Percentiles rank a stretch among this genome's conserved stretches.
Conservation (phyloP, 2,113 vertebrate genomes). For the Heloderma charlesbogerti region DNA sequence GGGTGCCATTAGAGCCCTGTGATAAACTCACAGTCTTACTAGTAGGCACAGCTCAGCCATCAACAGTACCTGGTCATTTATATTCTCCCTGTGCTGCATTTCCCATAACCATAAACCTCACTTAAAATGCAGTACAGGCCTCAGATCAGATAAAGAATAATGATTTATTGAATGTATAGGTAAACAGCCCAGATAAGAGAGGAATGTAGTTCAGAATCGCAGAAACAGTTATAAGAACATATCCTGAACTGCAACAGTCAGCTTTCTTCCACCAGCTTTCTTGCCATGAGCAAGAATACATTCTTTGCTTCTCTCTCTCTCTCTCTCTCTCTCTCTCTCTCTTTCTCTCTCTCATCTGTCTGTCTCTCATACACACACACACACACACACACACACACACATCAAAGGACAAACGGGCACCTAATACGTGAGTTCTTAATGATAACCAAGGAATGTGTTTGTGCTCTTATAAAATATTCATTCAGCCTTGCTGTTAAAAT, state of each 20-base stretch:
- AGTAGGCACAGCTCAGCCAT: slow-evolving; percentile 55
- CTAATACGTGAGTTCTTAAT: background rate
- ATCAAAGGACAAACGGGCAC: fast-evolving
- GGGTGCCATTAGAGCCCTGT: slow-evolving; percentile 41
- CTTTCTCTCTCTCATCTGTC: too few relatives aligned
- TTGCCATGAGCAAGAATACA: background rate
- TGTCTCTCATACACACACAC: background rate
- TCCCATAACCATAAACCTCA: slow-evolving; percentile 55
- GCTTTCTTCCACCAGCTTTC: fast-evolving
- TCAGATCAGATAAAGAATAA: slow-evolving; percentile 76
- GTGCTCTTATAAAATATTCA: background rate
- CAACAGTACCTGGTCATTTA: slow-evolving; percentile 56
- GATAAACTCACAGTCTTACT: slow-evolving; percentile 29
- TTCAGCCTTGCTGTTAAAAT: background rate
- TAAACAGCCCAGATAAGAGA: slow-evolving; percentile 72
- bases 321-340: too few relatives aligned
- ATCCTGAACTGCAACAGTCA: background rate
- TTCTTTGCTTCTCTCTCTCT: background rate
- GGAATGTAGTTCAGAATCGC: slow-evolving; percentile 56
- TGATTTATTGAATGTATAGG: slow-evolving; percentile 75
- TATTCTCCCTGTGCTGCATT: slow-evolving; percentile 58
- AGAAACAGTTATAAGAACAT: slow-evolving; percentile 43
- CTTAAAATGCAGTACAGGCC: slow-evolving; percentile 61
- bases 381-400: fast-evolving
- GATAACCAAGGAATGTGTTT: fast-evolving